Evolutionary conservation across 1,140 invertebrate species (phyloP).

Genomic region (Holcopasites calliopsidis): DNA sequence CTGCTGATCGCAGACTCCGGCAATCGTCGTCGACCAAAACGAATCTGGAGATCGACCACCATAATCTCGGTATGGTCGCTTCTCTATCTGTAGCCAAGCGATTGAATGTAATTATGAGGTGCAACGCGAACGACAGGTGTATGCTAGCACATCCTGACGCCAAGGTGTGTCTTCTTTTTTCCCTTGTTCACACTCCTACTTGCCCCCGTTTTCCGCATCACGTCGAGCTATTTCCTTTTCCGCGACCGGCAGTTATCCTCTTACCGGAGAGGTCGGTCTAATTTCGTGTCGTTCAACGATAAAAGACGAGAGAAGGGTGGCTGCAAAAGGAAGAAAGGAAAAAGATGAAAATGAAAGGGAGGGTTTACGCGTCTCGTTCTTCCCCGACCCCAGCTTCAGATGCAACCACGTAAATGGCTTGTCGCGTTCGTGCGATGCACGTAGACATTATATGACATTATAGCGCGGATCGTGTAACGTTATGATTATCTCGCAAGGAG

Average conservation of each 20-base stretch:
- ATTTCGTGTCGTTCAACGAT: slow-evolving; percentile 43
- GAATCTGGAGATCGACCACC: background rate
- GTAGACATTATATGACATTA: slow-evolving; percentile 70
- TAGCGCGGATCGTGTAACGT: slow-evolving; percentile 72
- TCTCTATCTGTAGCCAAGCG: background rate
- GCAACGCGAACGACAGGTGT: slow-evolving; percentile 33
- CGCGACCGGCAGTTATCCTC: slow-evolving; percentile 14
- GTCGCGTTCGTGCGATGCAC: slow-evolving; percentile 63
- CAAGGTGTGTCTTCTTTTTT: slow-evolving; percentile 10
- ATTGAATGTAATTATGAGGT: slow-evolving; percentile 47
- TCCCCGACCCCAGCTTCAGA: slow-evolving; percentile 30
- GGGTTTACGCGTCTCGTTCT: no score
- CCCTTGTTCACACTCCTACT: slow-evolving; percentile 24
- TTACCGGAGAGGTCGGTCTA: slow-evolving; percentile 29
- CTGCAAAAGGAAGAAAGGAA: background rate
- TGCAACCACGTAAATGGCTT: slow-evolving; percentile 49
- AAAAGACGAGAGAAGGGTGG: background rate
- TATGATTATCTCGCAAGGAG: slow-evolving; percentile 76
- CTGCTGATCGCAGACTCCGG: no score
- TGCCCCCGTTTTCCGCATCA: slow-evolving; percentile 14
- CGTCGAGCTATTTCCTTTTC: slow-evolving; percentile 13
- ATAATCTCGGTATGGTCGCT: background rate
- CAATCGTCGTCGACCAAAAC: background rate
- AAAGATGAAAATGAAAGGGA: background rate
- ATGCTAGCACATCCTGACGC: slow-evolving; percentile 37